Base-by-base conservation (phyloP, 2,888 invertebrate genomes). In the Xestia rhomboidea region DNA sequence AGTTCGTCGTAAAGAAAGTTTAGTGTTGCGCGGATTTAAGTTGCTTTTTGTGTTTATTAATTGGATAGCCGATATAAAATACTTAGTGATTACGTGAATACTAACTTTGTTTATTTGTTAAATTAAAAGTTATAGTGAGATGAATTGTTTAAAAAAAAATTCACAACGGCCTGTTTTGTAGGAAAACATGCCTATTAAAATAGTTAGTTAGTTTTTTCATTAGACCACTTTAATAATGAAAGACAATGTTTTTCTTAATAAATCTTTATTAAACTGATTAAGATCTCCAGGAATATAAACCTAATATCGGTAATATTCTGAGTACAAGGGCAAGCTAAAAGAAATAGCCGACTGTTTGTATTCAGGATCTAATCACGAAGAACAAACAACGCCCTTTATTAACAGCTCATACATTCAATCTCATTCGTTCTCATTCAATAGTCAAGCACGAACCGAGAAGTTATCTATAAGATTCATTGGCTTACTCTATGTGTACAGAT, bases 341-440 rank as follows among this genome's bases (percentile, higher is more conserved):
- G 27, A 76, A 57, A 80, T 68, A 69, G 69, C 44, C 30, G 30
- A 51, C 6, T 77, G 71, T 77, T 72, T 81, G 87, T 84, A 87
- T 84, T 87, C 87, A 88, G 88, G 86, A 89, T 90, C 89, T 91
- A 93, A 93, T 94, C 92, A 92, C 84, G 79, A 87, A 86, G 80
- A 77, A 89, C 83, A 93, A 92, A 93, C 90, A 93, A 68, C 85
- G 87, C 81, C 82, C 84, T 85, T 75, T 83, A 88, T 88, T 90
- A 86, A 87, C 88, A 82, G 73, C n/a, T 51, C 75, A 73, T 81
- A 71, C 81, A 87, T 88, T 89, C 85, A 84, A 88, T 84, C 77
- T 70, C 82, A 86, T 87, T 89, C 84, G 82, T 88, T 81, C 73
- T 67, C 80, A 84, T 83, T 89, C 84, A 84, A 88, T 82, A 85